Conservation (phyloP, 2,113 vertebrate genomes). For the Macquaria australasica region DNA sequence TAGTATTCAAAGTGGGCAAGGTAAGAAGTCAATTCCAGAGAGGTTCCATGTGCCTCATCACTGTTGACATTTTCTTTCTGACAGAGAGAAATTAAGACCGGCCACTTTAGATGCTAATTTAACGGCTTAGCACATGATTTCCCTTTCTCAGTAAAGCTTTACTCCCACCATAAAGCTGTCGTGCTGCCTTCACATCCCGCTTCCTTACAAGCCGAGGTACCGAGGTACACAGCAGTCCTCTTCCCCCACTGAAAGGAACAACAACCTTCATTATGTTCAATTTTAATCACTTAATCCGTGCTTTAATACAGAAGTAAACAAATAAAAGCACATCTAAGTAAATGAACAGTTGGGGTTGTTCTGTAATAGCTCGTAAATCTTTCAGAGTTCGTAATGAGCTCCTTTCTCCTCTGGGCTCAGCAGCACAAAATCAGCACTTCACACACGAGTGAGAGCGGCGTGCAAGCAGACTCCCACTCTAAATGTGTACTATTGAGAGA, state of each 20-base stretch:
- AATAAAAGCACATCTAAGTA: constrained; percentile 77
- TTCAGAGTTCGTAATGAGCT: constrained; percentile 79
- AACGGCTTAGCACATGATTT: constrained; percentile 68
- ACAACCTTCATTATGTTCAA: constrained; percentile 70
- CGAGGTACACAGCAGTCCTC: constrained; percentile 41
- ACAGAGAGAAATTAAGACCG: constrained; percentile 63
- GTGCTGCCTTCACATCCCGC: constrained; percentile 37
- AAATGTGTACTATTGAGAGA: constrained; percentile 56
- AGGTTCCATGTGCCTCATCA: constrained; percentile 51
- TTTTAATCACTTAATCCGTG: constrained; percentile 80
- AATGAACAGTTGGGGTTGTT: constrained; percentile 73
- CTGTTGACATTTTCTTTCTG: constrained; percentile 67
- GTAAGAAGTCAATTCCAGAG: constrained; percentile 24
- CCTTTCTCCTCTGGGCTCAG: constrained; percentile 70
- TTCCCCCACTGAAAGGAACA: constrained; percentile 50
- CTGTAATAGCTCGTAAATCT: constrained; percentile 81
- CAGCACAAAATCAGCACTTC: constrained; percentile 68
- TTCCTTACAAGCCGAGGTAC: constrained; percentile 40
- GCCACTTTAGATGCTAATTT: constrained; percentile 76
- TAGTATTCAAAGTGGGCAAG: constrained; percentile 30
- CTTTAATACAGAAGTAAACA: constrained; percentile 78
- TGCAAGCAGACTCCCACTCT: constrained; percentile 51
- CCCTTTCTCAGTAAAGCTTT: constrained; percentile 61
- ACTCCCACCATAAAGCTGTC: constrained; percentile 68
- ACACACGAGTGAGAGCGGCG: constrained; percentile 50